A percentile compares a stretch with the other conserved stretches of the same genome.
Evolutionary conservation across 2,797 vertebrate species (phyloP).

Genomic region (Dromococcyx pavoninus): DNA sequence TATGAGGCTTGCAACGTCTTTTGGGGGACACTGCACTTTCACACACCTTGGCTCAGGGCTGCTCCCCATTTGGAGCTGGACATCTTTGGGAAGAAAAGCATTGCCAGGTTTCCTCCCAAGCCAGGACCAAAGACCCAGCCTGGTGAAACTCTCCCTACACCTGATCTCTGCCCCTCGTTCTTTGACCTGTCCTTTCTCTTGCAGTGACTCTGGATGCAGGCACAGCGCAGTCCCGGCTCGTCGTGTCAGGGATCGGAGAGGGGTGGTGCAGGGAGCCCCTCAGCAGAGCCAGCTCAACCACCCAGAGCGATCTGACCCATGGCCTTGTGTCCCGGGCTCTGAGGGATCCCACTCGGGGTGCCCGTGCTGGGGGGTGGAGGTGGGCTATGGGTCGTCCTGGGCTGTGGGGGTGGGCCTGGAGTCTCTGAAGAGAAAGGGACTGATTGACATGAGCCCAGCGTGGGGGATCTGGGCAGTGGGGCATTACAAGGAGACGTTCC

Average conservation of each 20-base stretch:
- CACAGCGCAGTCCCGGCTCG: constrained; percentile 80
- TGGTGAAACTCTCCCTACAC: not conserved
- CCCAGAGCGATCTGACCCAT: constrained; percentile 79
- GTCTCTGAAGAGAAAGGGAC: constrained; percentile 77
- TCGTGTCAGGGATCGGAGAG: constrained; percentile 69
- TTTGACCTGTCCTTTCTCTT: not conserved
- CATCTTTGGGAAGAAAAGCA: not conserved
- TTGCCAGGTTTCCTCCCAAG: not conserved
- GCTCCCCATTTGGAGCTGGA: not conserved
- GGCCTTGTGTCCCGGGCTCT: constrained; percentile 77
- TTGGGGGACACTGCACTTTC: not conserved
- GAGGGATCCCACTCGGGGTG: constrained; percentile 78
- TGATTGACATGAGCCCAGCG: not conserved
- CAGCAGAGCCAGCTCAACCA: constrained; percentile 61
- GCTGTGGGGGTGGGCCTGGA: constrained; percentile 80
- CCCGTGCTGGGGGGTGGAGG: constrained; percentile 81
- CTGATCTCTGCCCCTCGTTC: not conserved
- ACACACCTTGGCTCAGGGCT: not conserved
- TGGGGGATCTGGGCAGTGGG: not conserved
- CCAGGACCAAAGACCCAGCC: not conserved
- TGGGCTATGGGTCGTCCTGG: constrained; percentile 79
- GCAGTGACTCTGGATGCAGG: constrained; percentile 40
- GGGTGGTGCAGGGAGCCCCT: constrained; percentile 70
- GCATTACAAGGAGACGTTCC: not conserved
- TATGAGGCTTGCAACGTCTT: too few species aligned